A percentile compares a stretch with the other conserved stretches of the same genome.
phyloP scores from a whole-genome alignment of 2,797 vertebrate genomes.

The Epinephelus awoara region DNA sequence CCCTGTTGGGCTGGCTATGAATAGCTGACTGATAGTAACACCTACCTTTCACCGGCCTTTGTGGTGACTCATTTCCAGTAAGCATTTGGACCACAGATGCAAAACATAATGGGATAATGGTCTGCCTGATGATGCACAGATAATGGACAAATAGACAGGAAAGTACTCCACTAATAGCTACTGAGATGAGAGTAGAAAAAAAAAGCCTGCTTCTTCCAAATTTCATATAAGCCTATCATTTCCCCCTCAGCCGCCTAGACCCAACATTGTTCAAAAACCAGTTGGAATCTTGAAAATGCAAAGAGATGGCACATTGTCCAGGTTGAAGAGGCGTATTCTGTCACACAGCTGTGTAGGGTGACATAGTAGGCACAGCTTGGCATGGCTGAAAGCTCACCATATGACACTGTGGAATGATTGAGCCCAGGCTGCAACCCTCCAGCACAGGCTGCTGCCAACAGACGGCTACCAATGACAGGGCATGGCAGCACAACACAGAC shows the following conservation, averaged over 20 bases:
- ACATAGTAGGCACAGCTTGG: slow-evolving; percentile 67
- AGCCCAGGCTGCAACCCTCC: slow-evolving; percentile 71
- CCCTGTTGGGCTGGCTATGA: slow-evolving; percentile 75
- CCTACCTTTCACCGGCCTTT: slow-evolving; percentile 77
- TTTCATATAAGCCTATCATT: slow-evolving; percentile 71
- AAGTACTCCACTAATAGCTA: slow-evolving; percentile 79
- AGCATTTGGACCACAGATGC: slow-evolving; percentile 84
- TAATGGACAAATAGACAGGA: slow-evolving; percentile 84
- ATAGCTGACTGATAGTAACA: slow-evolving; percentile 82
- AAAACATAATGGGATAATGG: slow-evolving; percentile 85
- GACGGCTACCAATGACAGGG: slow-evolving; percentile 81
- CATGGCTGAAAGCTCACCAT: slow-evolving; percentile 73
- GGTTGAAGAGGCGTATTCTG: slow-evolving; percentile 59
- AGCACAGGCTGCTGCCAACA: slow-evolving; percentile 79
- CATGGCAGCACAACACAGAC: slow-evolving; percentile 82
- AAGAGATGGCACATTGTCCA: slow-evolving; percentile 54
- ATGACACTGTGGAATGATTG: slow-evolving; percentile 77
- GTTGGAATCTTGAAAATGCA: slow-evolving; percentile 61
- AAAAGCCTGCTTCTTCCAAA: slow-evolving; percentile 65
- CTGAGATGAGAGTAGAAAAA: slow-evolving; percentile 63
- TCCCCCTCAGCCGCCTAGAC: slow-evolving; percentile 53
- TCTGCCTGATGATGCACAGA: slow-evolving; percentile 82
- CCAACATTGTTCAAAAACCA: slow-evolving; percentile 60
- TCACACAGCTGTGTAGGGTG: slow-evolving; percentile 75
- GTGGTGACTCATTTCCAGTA: slow-evolving; percentile 83